phyloP scores from a whole-genome alignment of 2,113 vertebrate species.

The Petaurus breviceps region DNA sequence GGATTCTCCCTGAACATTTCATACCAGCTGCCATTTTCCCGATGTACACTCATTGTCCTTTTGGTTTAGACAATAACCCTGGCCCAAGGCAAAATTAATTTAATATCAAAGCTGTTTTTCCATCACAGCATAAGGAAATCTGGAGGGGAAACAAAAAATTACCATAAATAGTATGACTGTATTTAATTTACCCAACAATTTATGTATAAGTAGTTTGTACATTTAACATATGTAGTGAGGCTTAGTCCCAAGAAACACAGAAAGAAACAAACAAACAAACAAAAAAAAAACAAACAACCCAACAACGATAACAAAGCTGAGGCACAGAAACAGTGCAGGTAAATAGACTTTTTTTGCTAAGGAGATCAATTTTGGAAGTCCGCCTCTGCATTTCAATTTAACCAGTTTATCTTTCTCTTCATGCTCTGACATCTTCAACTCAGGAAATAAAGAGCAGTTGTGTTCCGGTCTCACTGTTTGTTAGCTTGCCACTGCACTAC shows the following conservation, averaged over 20 bases:
- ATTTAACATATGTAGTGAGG: background rate
- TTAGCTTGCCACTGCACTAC: conserved; percentile 57
- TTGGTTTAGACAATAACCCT: conserved; percentile 60
- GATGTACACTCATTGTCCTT: conserved; percentile 41
- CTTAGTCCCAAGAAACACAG: background rate
- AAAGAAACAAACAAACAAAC: background rate
- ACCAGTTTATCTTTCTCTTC: conserved; percentile 35
- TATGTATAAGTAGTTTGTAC: background rate
- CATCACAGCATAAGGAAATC: conserved; percentile 6
- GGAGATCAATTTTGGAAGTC: conserved; percentile 28
- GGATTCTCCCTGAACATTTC: conserved; percentile 22
- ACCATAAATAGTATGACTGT: background rate
- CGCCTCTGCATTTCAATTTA: background rate
- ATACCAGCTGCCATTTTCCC: conserved; percentile 33
- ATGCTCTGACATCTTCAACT: conserved; percentile 56
- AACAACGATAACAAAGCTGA: conserved; percentile 4
- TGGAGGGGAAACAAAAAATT: background rate
- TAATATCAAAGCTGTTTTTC: conserved; percentile 33
- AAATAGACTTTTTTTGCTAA: conserved; percentile 11
- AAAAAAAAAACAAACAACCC: background rate
- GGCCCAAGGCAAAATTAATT: conserved; percentile 4
- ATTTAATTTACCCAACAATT: background rate
- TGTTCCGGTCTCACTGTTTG: conserved; percentile 44
- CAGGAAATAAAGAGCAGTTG: conserved; percentile 61
- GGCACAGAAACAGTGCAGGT: background rate